Percentiles rank a stretch among this genome's conserved stretches.
These are phyloP conservation scores for Neotragus pygmaeus DNA, from an alignment of 2,113 vertebrate species.

Conservation along the genomic window DNA sequence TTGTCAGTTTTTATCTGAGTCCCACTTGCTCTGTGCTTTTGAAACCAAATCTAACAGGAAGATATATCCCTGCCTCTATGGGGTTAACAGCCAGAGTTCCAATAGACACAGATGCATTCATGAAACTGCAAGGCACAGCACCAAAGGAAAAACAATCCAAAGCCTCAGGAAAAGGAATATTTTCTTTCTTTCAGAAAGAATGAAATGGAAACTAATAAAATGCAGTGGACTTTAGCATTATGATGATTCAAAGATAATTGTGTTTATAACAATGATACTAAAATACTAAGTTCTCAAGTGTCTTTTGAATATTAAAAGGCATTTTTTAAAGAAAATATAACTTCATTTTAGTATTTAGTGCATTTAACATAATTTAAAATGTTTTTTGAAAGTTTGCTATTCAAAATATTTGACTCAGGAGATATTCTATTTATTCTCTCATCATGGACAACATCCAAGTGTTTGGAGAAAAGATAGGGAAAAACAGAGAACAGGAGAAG, in stretches of 20 bases:
- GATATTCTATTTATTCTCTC: not conserved
- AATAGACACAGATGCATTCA: not conserved
- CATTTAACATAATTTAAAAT: not conserved
- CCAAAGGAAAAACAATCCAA: not conserved
- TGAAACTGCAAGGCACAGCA: accelerated
- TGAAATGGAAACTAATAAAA: not conserved
- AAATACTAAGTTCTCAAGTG: not conserved
- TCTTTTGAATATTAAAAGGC: not conserved
- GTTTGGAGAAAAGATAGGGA: not conserved
- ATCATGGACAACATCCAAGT: not conserved
- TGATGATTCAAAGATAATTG: not conserved
- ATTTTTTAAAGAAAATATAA: not conserved
- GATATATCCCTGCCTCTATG: not conserved
- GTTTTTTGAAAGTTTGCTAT: not conserved
- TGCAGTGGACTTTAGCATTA: not conserved
- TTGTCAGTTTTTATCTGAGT: not conserved
- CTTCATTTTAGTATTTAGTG: not conserved
- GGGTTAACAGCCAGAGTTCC: not conserved
- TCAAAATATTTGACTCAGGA: not conserved
- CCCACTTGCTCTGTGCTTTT: not conserved
- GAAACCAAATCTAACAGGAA: not conserved
- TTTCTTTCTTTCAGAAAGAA: not conserved
- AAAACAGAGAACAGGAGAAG: not conserved
- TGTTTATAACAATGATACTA: not conserved
- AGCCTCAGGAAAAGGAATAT: not conserved